Evolutionary conservation across 2,797 vertebrate genomes (phyloP).

Genomic region (Eulemur rubriventer): DNA sequence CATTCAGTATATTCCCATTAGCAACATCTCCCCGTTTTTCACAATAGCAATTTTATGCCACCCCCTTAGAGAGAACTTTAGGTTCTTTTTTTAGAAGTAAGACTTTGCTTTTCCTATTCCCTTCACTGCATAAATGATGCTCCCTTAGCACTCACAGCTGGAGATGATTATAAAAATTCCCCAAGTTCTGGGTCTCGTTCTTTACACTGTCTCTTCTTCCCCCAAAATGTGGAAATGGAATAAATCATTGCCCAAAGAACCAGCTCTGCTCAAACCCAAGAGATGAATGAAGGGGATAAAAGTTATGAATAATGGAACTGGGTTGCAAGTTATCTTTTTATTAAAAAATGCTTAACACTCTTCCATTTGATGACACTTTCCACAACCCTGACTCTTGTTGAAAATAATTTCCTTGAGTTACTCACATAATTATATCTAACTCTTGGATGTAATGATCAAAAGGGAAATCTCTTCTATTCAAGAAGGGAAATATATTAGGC

Average conservation of each 20-base stretch:
- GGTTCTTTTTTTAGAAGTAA: conserved; percentile 7
- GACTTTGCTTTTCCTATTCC: not conserved
- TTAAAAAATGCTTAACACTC: not conserved
- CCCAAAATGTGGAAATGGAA: not conserved
- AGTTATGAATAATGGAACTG: not conserved
- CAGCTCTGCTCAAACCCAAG: not conserved
- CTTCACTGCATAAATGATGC: not conserved
- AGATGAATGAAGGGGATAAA: not conserved
- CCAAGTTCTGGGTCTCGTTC: not conserved
- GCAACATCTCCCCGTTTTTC: conserved; percentile 39
- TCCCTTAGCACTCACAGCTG: not conserved
- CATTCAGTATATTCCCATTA: conserved; percentile 60
- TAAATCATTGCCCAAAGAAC: not conserved
- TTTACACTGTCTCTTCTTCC: not conserved
- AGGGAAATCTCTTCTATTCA: not conserved
- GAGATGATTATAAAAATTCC: not conserved
- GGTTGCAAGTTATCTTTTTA: not conserved
- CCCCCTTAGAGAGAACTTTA: not conserved
- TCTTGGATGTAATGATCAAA: not conserved
- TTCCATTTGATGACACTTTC: not conserved
- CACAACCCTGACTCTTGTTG: not conserved
- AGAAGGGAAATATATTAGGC: not conserved
- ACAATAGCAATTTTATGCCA: not conserved
- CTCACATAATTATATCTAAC: not conserved
- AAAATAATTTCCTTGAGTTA: not conserved